phyloP scores from a whole-genome alignment of 2,888 invertebrate species.

The Emesis russula region DNA sequence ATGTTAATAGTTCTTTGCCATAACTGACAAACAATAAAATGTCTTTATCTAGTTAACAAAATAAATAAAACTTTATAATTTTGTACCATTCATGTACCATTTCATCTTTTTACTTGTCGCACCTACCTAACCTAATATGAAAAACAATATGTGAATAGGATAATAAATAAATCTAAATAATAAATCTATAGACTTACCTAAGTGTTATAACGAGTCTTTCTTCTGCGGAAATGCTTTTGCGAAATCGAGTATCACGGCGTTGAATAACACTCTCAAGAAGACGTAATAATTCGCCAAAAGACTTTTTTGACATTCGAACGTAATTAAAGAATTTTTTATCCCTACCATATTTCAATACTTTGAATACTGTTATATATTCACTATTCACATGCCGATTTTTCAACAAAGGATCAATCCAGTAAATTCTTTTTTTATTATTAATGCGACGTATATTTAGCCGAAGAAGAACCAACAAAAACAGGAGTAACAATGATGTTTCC shows the following conservation, averaged over 20 bases:
- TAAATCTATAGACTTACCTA: slow-evolving; percentile 30
- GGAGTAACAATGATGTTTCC: slow-evolving; percentile 37
- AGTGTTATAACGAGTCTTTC: slow-evolving; percentile 45
- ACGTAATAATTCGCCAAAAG: slow-evolving; percentile 33
- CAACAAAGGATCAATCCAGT: slow-evolving; percentile 46
- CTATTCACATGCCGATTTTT: slow-evolving; percentile 43
- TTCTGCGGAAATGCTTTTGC: slow-evolving; percentile 49
- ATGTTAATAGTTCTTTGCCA: slow-evolving; percentile 25
- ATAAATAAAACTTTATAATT: background rate
- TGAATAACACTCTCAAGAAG: slow-evolving; percentile 33
- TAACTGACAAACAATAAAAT: slow-evolving; percentile 9
- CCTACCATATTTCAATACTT: slow-evolving; percentile 42
- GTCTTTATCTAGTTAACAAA: slow-evolving; percentile 1
- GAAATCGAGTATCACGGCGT: slow-evolving; percentile 47
- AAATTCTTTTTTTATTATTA: slow-evolving; percentile 39
- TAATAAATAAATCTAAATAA: background rate
- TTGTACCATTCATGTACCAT: no score
- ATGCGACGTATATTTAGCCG: slow-evolving; percentile 43
- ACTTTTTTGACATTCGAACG: slow-evolving; percentile 44
- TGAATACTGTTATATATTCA: slow-evolving; percentile 41
- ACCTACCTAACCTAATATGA: background rate
- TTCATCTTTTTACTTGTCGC: background rate
- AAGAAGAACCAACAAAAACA: slow-evolving; percentile 34
- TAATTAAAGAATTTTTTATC: slow-evolving; percentile 45
- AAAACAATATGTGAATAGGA: slow-evolving; percentile 12